Base-by-base conservation (phyloP, 92 coral and sea anemone species). In the Virgularia gustaviana region DNA sequence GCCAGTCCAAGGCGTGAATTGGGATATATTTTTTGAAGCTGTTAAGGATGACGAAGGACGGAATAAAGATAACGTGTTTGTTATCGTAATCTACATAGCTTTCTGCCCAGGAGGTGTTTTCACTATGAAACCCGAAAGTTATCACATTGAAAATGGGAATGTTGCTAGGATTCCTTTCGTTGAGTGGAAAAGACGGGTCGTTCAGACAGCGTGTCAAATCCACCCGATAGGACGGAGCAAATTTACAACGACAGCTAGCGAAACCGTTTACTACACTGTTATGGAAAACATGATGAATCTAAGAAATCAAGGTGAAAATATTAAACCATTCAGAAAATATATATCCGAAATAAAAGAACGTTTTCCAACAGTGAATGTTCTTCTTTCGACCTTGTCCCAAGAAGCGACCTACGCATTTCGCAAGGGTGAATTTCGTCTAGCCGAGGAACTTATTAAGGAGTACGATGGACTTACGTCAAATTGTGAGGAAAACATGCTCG, bases 91-190 rank as follows among this genome's bases (percentile, higher is more conserved):
- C 15, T 44, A 15, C 47, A 38, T 66, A 0, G 58, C 57, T 27
- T 28, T 12, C 2, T 44, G 15, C 22, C 41, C n/a, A 15, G 73
- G 73, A 0, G 73, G 57, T 12, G 73, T 66, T 16, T 66, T 66
- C 28, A 66, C 73, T n/a, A 18, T 6, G 2, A 41, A 66, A 47
- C 73, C 73, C 11, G 73, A 66, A 34, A 37, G 57, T 47, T 66
- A 66, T 23, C 49, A 66, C 30, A 44, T 66, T 10, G 11, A 27
- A 15, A 24, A 47, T 0, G 41, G 33, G 0, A 42, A 42, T 15
- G 18, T 47, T 15, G 18, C 15, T 19, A 15, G 55, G 22, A 47
- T 47, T 5, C 6, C 15, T 5, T 47, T 47, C 18, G 7, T 3
- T 15, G 18, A 5, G 22, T 47, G 55, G 55, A 47, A 15, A 47